These are phyloP conservation scores for Camponotus fellah DNA, from an alignment of 2,888 invertebrate genomes.

Conservation along the genomic window DNA sequence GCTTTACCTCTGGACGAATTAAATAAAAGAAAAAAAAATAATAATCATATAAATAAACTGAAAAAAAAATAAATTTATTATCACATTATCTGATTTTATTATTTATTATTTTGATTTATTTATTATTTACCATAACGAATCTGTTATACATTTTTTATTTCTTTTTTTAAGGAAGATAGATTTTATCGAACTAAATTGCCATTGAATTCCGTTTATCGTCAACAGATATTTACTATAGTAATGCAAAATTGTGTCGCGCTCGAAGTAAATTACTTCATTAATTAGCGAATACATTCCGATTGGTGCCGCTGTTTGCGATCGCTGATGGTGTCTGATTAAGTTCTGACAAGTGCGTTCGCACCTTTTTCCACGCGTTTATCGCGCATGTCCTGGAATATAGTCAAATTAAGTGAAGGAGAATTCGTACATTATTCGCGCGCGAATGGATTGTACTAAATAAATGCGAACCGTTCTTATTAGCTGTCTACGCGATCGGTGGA, in stretches of 20 bases:
- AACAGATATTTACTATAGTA: constrained; percentile 11
- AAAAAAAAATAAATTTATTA: no score
- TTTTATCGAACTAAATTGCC: constrained; percentile 24
- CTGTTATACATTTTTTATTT: background rate
- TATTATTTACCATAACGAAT: background rate
- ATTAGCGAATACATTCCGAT: constrained; percentile 37
- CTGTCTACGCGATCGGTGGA: background rate
- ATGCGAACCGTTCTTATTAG: constrained; percentile 30
- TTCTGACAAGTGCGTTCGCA: constrained; percentile 36
- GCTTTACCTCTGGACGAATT: background rate
- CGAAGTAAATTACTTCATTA: background rate
- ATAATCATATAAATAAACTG: background rate
- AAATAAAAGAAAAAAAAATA: no score
- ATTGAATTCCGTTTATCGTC: constrained; percentile 6
- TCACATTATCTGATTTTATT: background rate
- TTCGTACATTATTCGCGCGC: constrained; percentile 17
- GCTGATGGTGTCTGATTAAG: constrained; percentile 28
- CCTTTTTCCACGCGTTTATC: constrained; percentile 32
- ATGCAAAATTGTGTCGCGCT: constrained; percentile 26
- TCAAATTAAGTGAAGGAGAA: constrained; percentile 28
- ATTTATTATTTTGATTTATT: no score
- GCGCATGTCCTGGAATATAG: constrained; percentile 3
- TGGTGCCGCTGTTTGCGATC: constrained; percentile 26
- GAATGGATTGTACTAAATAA: constrained; percentile 22
- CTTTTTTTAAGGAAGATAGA: background rate